These are phyloP conservation scores for Anomalospiza imberbis DNA, from an alignment of 2,797 vertebrate species.

Conservation along the genomic window DNA sequence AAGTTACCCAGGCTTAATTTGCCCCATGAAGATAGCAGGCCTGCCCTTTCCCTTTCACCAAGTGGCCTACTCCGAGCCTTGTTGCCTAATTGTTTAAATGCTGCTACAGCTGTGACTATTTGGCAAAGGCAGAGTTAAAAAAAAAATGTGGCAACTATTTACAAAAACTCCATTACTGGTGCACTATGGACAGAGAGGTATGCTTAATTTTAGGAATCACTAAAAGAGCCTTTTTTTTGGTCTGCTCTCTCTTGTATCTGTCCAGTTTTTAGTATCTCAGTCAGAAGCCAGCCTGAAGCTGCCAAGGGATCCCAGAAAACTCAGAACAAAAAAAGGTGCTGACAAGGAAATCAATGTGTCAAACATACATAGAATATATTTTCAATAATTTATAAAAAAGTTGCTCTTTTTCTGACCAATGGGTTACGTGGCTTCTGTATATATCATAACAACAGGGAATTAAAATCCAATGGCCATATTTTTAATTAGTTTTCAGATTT, in stretches of 20 bases:
- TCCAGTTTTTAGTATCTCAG: not conserved
- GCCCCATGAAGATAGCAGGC: not conserved
- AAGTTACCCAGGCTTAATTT: not conserved
- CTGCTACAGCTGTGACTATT: not conserved
- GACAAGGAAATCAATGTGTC: not conserved
- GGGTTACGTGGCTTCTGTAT: not conserved
- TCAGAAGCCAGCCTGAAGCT: not conserved
- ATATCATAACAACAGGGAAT: not conserved
- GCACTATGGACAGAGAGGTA: not conserved
- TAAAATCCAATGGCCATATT: not conserved
- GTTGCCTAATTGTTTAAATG: not conserved
- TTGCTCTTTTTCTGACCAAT: not conserved
- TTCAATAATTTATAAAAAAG: not conserved
- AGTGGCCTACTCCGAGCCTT: not conserved
- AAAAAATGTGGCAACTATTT: not conserved
- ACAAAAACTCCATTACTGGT: accelerated
- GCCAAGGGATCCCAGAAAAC: not conserved
- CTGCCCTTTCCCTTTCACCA: not conserved
- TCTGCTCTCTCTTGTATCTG: not conserved
- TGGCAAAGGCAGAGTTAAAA: not conserved
- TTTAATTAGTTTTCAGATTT: not conserved
- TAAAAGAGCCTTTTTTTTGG: not conserved
- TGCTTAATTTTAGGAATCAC: not conserved
- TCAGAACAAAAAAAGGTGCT: not conserved
- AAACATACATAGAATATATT: not conserved